Base-by-base conservation (phyloP, 2,797 vertebrate genomes). In the Salarias fasciatus region DNA sequence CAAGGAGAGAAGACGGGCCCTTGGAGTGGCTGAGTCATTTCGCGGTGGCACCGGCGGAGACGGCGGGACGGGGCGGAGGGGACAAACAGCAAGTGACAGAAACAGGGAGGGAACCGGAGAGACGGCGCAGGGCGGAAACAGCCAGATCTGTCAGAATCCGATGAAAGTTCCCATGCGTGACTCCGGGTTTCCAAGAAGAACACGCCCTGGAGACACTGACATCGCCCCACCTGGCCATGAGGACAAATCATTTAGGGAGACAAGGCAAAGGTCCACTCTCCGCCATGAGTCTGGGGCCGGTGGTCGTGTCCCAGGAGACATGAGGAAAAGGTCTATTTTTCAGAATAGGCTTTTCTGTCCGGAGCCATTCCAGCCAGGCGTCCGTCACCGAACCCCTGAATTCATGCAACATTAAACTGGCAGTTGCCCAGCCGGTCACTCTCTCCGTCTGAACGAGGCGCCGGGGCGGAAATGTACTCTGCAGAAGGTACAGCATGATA, bases 331-430 rank as follows among this genome's bases (percentile, higher is more conserved):
- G 29, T 44, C 12, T 37, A 65, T 72, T 75, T 81, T 78, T 82
- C 77, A 77, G 56, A 72, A 72, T 55, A 29, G 13, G 28, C 68
- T 72, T 63, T 63, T 70, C 70, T 68, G 37, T 69, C 52, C 12
- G 28, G 59, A 44, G 41, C 57, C 53, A 74, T 55, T 79, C 60
- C 55, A 66, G 50, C 37, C 53, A 40, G 49, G 61, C 43, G 37
- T 70, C 73, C 67, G 81, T 80, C 75, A 72, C 59, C 11, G 56
- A 72, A 64, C 5, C 67, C 41, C 55, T 53, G 60, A 59, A 77
- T 82, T 77, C 78, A 85, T 82, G 76, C 71, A 77, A 73, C 79
- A 82, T 83, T 87, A 68, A 86, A 87, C 63, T 79, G 73, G 66
- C 72, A 77, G 70, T 43, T 61, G 48, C 62, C 75, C 69, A 85